Percentiles rank a stretch among this genome's conserved stretches.
phyloP scores from a whole-genome alignment of 2,888 invertebrate genomes.

The Allacma fusca region DNA sequence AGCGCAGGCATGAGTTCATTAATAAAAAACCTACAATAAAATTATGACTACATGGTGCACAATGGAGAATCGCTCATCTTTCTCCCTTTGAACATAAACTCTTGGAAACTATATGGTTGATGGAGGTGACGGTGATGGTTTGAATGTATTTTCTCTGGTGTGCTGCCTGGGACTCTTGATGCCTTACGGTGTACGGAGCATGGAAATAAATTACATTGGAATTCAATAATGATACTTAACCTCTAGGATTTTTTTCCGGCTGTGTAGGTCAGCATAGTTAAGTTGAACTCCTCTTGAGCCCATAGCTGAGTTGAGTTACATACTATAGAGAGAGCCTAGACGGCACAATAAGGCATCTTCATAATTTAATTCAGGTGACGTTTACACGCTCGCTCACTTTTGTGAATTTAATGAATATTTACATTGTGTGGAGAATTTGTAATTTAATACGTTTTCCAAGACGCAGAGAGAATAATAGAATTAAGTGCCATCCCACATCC shows the following conservation, averaged over 20 bases:
- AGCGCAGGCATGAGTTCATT: background rate
- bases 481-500: conserved; percentile 4
- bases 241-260: background rate
- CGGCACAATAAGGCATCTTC: conserved; percentile 16
- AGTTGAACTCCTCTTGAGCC: background rate
- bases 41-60: background rate
- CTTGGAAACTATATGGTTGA: background rate
- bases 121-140: background rate
- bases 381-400: conserved; percentile 12
- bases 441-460: conserved; percentile 19
- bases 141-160: background rate
- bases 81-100: background rate
- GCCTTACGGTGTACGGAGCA: background rate
- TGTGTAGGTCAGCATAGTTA: conserved; percentile 6
- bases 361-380: conserved; percentile 24
- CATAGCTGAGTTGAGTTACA: background rate
- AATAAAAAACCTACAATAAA: background rate
- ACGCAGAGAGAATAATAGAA: conserved; percentile 18
- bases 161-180: background rate
- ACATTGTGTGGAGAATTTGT: conserved; percentile 20
- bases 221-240: conserved; percentile 21
- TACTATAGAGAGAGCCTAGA: background rate
- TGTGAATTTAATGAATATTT: conserved; percentile 21
- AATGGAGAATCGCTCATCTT: conserved; percentile 4
- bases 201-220: conserved; percentile 17